Base-by-base conservation (phyloP, 1,140 invertebrate species). In the Drosophila mayri region DNA sequence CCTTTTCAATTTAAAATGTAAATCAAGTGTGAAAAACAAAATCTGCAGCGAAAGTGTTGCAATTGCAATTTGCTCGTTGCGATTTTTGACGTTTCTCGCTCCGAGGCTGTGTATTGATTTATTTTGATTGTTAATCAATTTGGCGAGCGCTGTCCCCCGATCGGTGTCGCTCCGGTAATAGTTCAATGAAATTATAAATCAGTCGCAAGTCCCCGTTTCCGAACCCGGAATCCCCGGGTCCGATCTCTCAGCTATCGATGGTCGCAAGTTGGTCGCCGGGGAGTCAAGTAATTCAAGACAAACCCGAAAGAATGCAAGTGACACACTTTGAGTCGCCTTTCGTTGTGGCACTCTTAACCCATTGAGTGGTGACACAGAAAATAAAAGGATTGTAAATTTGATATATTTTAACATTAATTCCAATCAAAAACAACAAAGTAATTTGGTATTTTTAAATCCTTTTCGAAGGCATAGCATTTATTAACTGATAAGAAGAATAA, bases 1-100 rank as follows among this genome's bases (percentile, higher is more conserved):
- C 75, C 82, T 87, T 87, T 88, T 88, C 84, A 88, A 88, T 88
- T 88, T 90, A 88, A 88, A 88, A 88, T 88, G 85, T 88, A 90
- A 90, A 88, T 88, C 85, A 88, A 88, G 85, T 88, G 85, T 88
- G 85, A 88, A 88, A 88, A 90, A 74, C 76, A 79, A 79, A 76
- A 76, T 82, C 65, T 90, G 85, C 85, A 85, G 84, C 85, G 84
- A 88, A 88, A 88, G 84, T 88, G 80, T 88, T 88, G 85, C 84
- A 88, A 88, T 88, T 84, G 84, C 84, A 88, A 88, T 88, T 90
- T 88, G 84, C 84, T 81, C 47, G 85, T 87, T 87, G 84, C 84
- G 72, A 88, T 76, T 84, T 88, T 90, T 88, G 84, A 90, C 85
- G 75, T 84, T 87, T 87, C 79, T 83, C 47, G 80, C 84, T 87